Evolutionary conservation across 2,888 invertebrate genomes (phyloP), one percentile per base, ranked within the genome.

Genomic region (Dryomyza anilis): DNA sequence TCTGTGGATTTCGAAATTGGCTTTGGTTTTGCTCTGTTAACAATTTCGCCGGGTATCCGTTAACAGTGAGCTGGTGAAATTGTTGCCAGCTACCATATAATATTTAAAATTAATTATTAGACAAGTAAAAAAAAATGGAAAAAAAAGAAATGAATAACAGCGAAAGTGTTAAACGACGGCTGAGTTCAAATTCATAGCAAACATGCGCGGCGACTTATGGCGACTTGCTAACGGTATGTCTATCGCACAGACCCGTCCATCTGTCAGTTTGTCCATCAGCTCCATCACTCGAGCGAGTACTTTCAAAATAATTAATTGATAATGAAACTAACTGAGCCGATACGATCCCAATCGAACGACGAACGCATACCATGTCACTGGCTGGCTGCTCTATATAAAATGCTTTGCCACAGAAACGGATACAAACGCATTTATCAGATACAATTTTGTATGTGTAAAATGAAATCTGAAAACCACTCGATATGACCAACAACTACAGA

Each of bases 81-180:
- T 43, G 25, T 57, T 39, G 39, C 25, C 39, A 43, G 43, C 25
- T 21, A 43, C 39, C 57, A 23, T 19, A 50, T 23, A 50, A 50
- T 50, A 50, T 23, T 23, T 50, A 23, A 25, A 50, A 50, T 50
- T 50, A 50, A 50, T 50, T 50, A 50, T 57, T 30, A 52, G 25
- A 25, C n/a, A 39, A 39, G 12, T 39, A 12, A n/a, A 39, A 39
- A 12, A n/a, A 39, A n/a, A 39, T 12, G 14, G 39, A 39, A 12
- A 3, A 39, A 39, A n/a, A 2, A 7, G 39, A 39, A 6, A 33
- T 33, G 39, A 7, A n/a, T 39, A 52, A 16, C 27, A 64, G 63
- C 63, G 63, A 64, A 64, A 64, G 63, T 64, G 63, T 50, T 58
- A 58, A 64, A 52, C 50, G 30, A 21, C 30, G 30, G 16, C 29